Conservation (phyloP, 2,797 vertebrate genomes). For the Falco berigora region DNA sequence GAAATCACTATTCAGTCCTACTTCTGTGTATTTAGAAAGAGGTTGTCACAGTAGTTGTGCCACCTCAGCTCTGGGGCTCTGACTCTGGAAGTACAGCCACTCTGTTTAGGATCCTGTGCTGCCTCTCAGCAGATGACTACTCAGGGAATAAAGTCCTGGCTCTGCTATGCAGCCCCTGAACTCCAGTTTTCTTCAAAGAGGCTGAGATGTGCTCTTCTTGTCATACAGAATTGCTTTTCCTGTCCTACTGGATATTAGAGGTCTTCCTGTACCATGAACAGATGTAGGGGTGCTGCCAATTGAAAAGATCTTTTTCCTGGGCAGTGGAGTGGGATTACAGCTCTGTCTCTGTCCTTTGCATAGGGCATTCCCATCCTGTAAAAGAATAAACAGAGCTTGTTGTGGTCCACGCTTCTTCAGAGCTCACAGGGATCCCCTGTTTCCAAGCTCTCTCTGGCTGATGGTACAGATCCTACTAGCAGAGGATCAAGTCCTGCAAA, state of each 20-base stretch:
- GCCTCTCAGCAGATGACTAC: not conserved
- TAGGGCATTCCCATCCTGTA: not conserved
- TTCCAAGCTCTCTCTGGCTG: not conserved
- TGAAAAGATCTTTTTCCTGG: not conserved
- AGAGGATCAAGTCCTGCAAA: not conserved
- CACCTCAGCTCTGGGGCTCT: not conserved
- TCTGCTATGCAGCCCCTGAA: not conserved
- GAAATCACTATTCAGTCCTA: not conserved
- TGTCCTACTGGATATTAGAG: not conserved
- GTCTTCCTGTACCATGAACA: not conserved
- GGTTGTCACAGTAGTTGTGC: not conserved
- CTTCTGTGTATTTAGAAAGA: not conserved
- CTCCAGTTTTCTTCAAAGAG: not conserved
- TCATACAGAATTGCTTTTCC: not conserved
- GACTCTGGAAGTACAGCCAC: not conserved
- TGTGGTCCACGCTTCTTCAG: not conserved
- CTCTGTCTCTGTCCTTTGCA: not conserved
- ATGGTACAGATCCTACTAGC: not conserved
- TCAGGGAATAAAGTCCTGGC: not conserved
- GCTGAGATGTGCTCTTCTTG: not conserved
- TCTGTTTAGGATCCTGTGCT: not conserved
- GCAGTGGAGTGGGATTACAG: not conserved
- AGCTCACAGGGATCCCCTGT: not conserved
- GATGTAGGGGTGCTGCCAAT: not conserved
- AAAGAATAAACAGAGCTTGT: not conserved